Evolutionary conservation across 2,888 invertebrate genomes (phyloP), one percentile per base, ranked within the genome.

Genomic region (Buathra laborator): DNA sequence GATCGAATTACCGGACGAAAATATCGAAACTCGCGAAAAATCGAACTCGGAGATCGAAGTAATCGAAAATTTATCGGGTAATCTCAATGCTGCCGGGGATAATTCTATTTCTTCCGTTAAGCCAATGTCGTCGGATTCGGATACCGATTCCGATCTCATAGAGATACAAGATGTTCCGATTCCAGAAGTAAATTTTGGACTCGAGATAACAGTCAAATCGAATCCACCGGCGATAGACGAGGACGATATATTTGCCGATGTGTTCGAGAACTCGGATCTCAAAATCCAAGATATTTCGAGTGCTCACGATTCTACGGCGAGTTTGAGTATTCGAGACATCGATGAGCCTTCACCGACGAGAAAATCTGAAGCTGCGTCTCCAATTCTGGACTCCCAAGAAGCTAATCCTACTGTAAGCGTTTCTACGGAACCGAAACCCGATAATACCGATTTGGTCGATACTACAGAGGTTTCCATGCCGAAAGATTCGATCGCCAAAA

Each of bases 231-330:
- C 70, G 0, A 88, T 88, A 51, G 64, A 90, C 14, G 91, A 94
- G 10, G 95, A 97, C 90, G 97, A 97, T 93, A 94, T 97, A 81
- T 97, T 97, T 94, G 96, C 96, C n/a, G 97, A 97, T 94, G 93
- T 97, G 82, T 97, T 97, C 92, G 83, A 81, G 29, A 7, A 71
- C 2, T 72, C 82, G 44, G 76, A 84, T 19, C 14, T 71, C 10
- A 76, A 75, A 64, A 6, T 53, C 5, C 51, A 37, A 10, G 59
- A 81, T 76, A 19, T 44, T 37, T 77, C 71, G 24, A 71, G 59
- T 16, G 44, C 53, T 51, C 44, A 44, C 9, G 74, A 75, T n/a
- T 83, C 74, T 6, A 16, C 75, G 37, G n/a, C 70, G 64, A 68
- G 70, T 66, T 3, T n/a, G 14, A 78, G 74, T n/a, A 29, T 76